Evolutionary conservation across 1,140 invertebrate genomes (phyloP).

Genomic region (Tetramorium alpestre): DNA sequence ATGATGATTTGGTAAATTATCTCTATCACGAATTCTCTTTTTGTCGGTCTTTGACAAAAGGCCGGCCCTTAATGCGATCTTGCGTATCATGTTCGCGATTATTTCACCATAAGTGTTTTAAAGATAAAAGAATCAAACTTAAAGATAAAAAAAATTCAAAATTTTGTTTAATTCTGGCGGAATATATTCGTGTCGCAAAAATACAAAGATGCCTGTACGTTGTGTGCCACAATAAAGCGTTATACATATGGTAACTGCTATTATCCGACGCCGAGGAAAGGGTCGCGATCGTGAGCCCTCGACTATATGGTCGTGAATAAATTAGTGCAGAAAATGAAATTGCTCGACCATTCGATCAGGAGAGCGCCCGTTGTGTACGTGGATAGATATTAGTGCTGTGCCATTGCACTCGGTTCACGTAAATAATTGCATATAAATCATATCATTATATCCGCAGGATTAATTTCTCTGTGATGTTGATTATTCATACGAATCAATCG

Average conservation of each 20-base stretch:
- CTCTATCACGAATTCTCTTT: not conserved
- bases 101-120: not conserved
- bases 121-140: not conserved
- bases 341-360: slow-evolving; percentile 24
- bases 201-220: not conserved
- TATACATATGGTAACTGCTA: not conserved
- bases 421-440: slow-evolving; percentile 49
- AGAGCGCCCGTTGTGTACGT: slow-evolving; percentile 6
- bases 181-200: not conserved
- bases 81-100: not conserved
- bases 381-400: slow-evolving; percentile 25
- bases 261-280: not conserved
- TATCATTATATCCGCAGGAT: slow-evolving; percentile 44
- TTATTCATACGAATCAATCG: slow-evolving; percentile 17
- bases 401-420: slow-evolving; percentile 22
- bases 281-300: not conserved
- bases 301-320: slow-evolving; percentile 23
- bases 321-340: slow-evolving; percentile 51
- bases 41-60: not conserved
- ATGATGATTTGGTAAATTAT: not conserved
- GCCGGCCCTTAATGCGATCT: not conserved
- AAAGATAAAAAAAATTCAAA: not conserved
- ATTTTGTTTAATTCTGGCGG: not conserved
- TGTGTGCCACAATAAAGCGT: not conserved
- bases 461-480: slow-evolving; percentile 24